phyloP scores from a whole-genome alignment of 2,888 invertebrate genomes.

The Diarsia rubi region DNA sequence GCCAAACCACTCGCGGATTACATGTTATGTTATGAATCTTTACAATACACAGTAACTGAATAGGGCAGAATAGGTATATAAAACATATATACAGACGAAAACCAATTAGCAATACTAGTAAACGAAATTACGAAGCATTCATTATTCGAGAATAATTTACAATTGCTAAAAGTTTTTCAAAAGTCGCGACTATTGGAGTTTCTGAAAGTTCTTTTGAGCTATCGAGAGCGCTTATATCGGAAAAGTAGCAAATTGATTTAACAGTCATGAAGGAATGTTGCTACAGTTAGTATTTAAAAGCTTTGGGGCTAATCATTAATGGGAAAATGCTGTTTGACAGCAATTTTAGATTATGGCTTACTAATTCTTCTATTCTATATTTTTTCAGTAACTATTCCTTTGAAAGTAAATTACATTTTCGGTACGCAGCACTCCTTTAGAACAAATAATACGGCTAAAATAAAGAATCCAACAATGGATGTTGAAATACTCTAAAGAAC shows the following conservation, averaged over 20 bases:
- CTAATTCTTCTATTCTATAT: too few species aligned
- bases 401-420: too few species aligned
- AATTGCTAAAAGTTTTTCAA: conserved; percentile 48
- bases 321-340: background rate
- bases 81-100: background rate
- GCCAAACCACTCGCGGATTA: too few species aligned
- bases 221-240: conserved; percentile 47
- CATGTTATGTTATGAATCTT: background rate
- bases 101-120: conserved; percentile 29
- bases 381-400: too few species aligned
- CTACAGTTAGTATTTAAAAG: conserved; percentile 35
- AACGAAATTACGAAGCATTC: conserved; percentile 49
- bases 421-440: too few species aligned
- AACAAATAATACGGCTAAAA: too few species aligned
- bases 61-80: background rate
- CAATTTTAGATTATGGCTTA: background rate
- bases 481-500: too few species aligned
- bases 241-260: conserved; percentile 59
- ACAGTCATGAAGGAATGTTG: conserved; percentile 17
- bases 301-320: background rate
- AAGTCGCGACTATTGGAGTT: conserved; percentile 59
- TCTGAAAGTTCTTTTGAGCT: conserved; percentile 47
- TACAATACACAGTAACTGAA: background rate
- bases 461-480: too few species aligned
- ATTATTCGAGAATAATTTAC: conserved; percentile 51